Conservation (phyloP, 23 tunicate genomes). For the Trididemnum clinides region DNA sequence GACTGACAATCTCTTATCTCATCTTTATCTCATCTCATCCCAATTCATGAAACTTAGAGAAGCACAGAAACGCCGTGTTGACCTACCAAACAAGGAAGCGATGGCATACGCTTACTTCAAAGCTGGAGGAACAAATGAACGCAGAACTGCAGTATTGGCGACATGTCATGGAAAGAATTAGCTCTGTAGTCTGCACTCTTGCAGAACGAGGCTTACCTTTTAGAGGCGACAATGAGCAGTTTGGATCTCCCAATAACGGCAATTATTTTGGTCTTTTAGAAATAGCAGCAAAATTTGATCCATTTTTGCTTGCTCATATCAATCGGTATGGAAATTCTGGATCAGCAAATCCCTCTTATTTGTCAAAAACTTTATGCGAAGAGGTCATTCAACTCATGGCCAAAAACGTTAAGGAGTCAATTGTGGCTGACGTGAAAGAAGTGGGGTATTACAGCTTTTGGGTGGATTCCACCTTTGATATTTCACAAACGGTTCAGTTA, state of each 20-base stretch:
- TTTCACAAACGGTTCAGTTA: constrained; percentile 20
- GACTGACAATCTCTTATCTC: constrained; percentile 15
- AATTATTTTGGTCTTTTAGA: constrained; percentile 45
- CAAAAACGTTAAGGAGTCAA: constrained; percentile 3
- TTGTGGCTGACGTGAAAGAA: constrained; percentile 29
- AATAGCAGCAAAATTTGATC: constrained; percentile 38
- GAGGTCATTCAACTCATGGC: constrained; percentile 25
- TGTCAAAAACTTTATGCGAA: constrained; percentile 21
- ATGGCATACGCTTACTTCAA: constrained; percentile 39
- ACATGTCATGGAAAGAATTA: constrained; percentile 41
- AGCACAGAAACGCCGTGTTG: constrained; percentile 9
- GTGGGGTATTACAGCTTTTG: constrained; percentile 19
- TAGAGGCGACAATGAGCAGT: constrained; percentile 38
- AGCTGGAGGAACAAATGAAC: constrained; percentile 38
- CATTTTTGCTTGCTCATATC: constrained; percentile 46
- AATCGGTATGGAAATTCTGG: constrained; percentile 47
- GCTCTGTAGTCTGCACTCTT: constrained; percentile 32
- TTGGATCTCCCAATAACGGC: constrained; percentile 54
- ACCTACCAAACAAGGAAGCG: constrained; percentile 26
- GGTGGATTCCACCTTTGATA: constrained; percentile 8
- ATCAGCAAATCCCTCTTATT: constrained; percentile 34
- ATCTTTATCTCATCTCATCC: constrained; percentile 18
- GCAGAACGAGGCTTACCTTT: constrained; percentile 38
- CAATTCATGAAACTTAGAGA: constrained; percentile 24
- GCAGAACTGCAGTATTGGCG: constrained; percentile 47